Conservation (phyloP, 2,113 vertebrate genomes). For the Megaceryle maxima region DNA sequence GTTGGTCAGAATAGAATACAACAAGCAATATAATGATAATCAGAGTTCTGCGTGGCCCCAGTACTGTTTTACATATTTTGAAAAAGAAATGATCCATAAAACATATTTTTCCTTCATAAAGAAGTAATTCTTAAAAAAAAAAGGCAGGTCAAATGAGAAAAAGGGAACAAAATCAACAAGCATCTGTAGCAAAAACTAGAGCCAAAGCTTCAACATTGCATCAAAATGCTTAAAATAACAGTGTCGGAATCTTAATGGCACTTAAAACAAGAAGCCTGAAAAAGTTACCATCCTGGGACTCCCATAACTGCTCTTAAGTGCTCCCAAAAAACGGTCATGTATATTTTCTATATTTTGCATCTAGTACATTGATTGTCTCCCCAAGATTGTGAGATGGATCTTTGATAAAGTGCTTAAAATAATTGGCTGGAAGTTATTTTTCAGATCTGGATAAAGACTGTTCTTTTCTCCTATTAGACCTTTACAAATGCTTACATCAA, state of each 20-base stretch:
- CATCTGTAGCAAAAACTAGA: background rate
- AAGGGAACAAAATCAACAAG: background rate
- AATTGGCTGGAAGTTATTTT: background rate
- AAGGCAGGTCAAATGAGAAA: background rate
- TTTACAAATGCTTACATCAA: background rate
- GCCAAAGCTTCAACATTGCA: background rate
- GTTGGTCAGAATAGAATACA: background rate
- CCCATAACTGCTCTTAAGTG: background rate
- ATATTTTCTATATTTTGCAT: background rate
- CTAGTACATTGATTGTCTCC: background rate
- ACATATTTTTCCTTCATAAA: background rate
- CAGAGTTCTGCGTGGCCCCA: background rate
- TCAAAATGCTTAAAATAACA: background rate
- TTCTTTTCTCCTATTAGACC: background rate
- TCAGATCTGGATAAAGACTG: background rate
- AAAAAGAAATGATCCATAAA: background rate
- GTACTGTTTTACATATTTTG: background rate
- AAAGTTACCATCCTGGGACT: background rate
- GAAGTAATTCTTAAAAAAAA: background rate
- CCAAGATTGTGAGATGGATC: background rate
- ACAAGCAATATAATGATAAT: background rate
- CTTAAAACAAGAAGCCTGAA: background rate
- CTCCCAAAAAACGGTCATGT: background rate
- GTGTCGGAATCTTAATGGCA: background rate
- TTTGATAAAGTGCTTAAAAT: background rate